Evolutionary conservation across 2,797 vertebrate species (phyloP).

Genomic region (Poecile montanus): DNA sequence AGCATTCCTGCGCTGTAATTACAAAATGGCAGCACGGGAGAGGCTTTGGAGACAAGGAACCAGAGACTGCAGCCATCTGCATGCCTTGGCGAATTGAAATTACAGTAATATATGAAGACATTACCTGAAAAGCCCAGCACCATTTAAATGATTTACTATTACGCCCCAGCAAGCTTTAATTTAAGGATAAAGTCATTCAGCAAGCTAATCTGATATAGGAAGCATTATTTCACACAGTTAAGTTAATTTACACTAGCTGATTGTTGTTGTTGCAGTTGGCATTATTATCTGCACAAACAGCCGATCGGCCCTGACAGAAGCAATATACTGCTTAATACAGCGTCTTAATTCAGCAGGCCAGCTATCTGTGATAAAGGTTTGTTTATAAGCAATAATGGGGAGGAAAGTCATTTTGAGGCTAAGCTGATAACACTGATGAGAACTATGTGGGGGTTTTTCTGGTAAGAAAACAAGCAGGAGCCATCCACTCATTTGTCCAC

Average conservation of each 20-base stretch:
- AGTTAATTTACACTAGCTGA: conserved; percentile 85
- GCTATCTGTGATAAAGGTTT: conserved; percentile 82
- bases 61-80: conserved; percentile 80
- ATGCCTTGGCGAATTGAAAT: conserved; percentile 82
- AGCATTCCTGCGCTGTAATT: conserved; percentile 77
- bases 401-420: conserved; percentile 80
- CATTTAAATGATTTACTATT: conserved; percentile 86
- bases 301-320: conserved; percentile 81
- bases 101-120: conserved; percentile 85
- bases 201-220: conserved; percentile 83
- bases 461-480: conserved; percentile 28
- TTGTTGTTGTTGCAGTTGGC: conserved; percentile 82
- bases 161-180: conserved; percentile 84
- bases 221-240: conserved; percentile 85
- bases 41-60: conserved; percentile 77
- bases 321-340: conserved; percentile 81
- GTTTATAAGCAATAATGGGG: conserved; percentile 81
- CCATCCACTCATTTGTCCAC: conserved; percentile 44
- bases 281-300: conserved; percentile 85
- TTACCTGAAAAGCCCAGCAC: conserved; percentile 83
- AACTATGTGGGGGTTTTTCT: conserved; percentile 51
- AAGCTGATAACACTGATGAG: conserved; percentile 81
- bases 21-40: conserved; percentile 80
- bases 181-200: conserved; percentile 86
- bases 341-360: conserved; percentile 81